A percentile compares a stretch with the other conserved stretches of the same genome.
Evolutionary conservation across 2,113 vertebrate species (phyloP).

Genomic region (Steatornis caripensis): DNA sequence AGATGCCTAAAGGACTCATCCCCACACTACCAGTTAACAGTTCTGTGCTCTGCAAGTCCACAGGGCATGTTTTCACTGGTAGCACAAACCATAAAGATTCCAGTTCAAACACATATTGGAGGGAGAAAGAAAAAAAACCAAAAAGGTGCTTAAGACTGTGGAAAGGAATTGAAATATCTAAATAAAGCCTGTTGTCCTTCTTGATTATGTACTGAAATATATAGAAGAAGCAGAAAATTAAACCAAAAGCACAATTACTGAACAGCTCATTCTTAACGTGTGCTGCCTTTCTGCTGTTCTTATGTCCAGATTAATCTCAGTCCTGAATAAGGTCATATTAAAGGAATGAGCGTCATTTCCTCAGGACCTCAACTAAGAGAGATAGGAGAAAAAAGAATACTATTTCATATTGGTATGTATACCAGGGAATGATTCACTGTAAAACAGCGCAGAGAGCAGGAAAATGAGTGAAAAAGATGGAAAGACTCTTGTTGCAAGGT

Average conservation of each 20-base stretch:
- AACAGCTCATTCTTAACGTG: neutral
- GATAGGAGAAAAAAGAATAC: neutral
- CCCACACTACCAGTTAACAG: neutral
- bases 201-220: neutral
- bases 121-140: neutral
- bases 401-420: neutral
- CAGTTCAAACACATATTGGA: neutral
- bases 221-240: neutral
- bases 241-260: neutral
- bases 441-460: neutral
- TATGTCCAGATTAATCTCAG: neutral
- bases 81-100: neutral
- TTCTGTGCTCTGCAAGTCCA: neutral
- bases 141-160: neutral
- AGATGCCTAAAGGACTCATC: neutral
- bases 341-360: neutral
- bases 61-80: neutral
- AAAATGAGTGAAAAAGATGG: neutral
- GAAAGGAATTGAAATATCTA: neutral
- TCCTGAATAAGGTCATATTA: neutral
- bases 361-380: neutral
- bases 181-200: neutral
- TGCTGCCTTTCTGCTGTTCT: neutral
- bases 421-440: neutral
- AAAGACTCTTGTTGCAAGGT: neutral